Evolutionary conservation across 2,113 vertebrate genomes (phyloP), one percentile per base, ranked within the genome.

Genomic region (Setophaga kirtlandii): DNA sequence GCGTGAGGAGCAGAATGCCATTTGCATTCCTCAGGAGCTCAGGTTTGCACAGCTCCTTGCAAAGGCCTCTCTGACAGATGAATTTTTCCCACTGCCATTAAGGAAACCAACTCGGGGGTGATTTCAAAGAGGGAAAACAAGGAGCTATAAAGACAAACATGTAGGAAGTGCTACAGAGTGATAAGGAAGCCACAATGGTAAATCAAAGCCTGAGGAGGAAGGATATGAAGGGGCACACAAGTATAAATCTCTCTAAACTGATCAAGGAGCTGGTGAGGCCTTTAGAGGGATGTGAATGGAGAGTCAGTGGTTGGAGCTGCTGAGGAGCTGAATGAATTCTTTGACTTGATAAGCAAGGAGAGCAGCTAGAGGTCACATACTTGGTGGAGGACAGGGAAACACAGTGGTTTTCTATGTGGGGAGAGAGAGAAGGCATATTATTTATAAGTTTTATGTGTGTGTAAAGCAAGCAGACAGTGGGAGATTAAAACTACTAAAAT

Each of bases 391-490:
- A 90, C 79, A 79, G 83, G 69, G 90, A 77, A 96, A 41, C 73
- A 79, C 89, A 62, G 92, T 84, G 64, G 60, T 69, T 94, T 93
- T 79, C 86, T 87, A 13, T 89, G 83, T 68, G 35, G 46, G 47
- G 64, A 90, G 79, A 90, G 62, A 96, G 67, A 89, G 44, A 70
- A 96, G 95, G 79, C 74, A 15, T 84, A 71, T 70, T 84, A 96
- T 92, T 94, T 77, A 52, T 50, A 93, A 85, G 37, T 90, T 95
- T 92, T 83, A 71, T 97, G 88, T 89, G 47, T 97, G 69, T 96
- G 76, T 94, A 96, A 96, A 82, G 67, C 89, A 96, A 96, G 96
- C 70, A 95, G 95, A 92, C 59, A 92, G 92, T 81, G 96, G 94
- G 87, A 96, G 97, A 96, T 94, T 92, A 83, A 70, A 96, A 91